These are phyloP conservation scores for Drosophila gunungcola DNA, from an alignment of 1,140 invertebrate genomes.

Conservation along the genomic window DNA sequence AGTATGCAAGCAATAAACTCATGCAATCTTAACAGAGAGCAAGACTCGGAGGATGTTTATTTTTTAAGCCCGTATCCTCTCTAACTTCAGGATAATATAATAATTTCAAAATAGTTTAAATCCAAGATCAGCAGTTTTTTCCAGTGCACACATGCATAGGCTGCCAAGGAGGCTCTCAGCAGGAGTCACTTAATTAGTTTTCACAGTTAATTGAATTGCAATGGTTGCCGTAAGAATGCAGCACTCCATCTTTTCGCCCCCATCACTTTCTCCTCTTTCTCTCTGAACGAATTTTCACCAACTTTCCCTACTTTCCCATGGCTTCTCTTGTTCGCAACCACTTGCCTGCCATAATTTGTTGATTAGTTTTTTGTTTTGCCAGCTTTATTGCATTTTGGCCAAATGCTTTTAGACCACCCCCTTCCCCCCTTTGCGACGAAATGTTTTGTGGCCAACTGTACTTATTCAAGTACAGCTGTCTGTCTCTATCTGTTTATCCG, in stretches of 20 bases:
- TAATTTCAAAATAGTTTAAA: neutral
- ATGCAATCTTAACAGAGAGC: slow-evolving; percentile 19
- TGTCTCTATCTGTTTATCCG: neutral
- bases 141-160: slow-evolving; percentile 15
- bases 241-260: slow-evolving; percentile 6
- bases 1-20: slow-evolving; percentile 59
- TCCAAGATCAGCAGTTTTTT: neutral
- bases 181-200: slow-evolving; percentile 79
- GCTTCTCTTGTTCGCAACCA: slow-evolving; percentile 6
- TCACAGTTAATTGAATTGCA: slow-evolving; percentile 82
- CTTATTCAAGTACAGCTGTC: slow-evolving; percentile 8
- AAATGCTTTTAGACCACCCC: neutral
- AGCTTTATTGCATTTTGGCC: slow-evolving; percentile 45
- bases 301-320: neutral
- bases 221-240: slow-evolving; percentile 45
- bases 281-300: neutral
- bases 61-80: neutral
- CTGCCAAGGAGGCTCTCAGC: slow-evolving; percentile 10
- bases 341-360: slow-evolving; percentile 55
- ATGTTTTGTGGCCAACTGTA: slow-evolving; percentile 52
- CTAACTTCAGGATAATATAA: neutral
- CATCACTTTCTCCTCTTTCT: neutral
- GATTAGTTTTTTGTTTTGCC: slow-evolving; percentile 49
- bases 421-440: too few relatives aligned
- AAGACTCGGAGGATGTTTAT: neutral